These are phyloP conservation scores for Drosophila prolongata DNA, from an alignment of 2,888 invertebrate species.

Conservation along the genomic window DNA sequence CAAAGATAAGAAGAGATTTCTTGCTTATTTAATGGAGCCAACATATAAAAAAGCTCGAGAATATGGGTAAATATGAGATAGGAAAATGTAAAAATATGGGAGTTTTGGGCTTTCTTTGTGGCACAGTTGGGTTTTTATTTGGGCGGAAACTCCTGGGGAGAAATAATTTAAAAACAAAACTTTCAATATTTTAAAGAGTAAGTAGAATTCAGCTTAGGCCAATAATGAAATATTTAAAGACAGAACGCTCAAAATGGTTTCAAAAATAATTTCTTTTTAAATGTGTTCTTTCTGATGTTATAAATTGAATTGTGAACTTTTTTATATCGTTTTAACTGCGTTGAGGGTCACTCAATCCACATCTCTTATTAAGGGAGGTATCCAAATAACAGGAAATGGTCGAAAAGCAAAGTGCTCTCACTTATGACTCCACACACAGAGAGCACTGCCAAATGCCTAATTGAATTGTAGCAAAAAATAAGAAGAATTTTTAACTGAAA, in stretches of 20 bases:
- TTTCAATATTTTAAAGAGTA: too few species aligned
- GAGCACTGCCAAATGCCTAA: slow-evolving; percentile 49
- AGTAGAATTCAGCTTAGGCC: too few species aligned
- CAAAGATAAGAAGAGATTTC: slow-evolving; percentile 40
- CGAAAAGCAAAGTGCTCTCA: slow-evolving; percentile 23
- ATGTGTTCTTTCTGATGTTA: neutral
- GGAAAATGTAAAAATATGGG: slow-evolving; percentile 19
- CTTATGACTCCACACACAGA: slow-evolving; percentile 31
- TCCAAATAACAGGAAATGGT: slow-evolving; percentile 38
- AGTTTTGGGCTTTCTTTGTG: slow-evolving; percentile 16
- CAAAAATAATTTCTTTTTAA: neutral
- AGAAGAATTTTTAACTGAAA: slow-evolving; percentile 35
- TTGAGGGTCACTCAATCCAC: neutral
- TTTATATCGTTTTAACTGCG: neutral
- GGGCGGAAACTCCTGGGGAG: too few species aligned
- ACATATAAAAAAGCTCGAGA: slow-evolving; percentile 29
- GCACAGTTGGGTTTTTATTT: neutral
- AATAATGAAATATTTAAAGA: too few species aligned
- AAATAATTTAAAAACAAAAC: slow-evolving; percentile 5
- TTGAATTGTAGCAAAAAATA: slow-evolving; percentile 68
- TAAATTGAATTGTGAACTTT: slow-evolving; percentile 29
- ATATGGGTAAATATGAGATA: slow-evolving; percentile 11
- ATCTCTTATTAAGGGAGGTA: slow-evolving; percentile 3
- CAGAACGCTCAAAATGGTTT: too few species aligned
- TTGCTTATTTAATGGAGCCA: slow-evolving; percentile 35